phyloP scores from a whole-genome alignment of 2,888 invertebrate species.

The Dryadula phaetusa region DNA sequence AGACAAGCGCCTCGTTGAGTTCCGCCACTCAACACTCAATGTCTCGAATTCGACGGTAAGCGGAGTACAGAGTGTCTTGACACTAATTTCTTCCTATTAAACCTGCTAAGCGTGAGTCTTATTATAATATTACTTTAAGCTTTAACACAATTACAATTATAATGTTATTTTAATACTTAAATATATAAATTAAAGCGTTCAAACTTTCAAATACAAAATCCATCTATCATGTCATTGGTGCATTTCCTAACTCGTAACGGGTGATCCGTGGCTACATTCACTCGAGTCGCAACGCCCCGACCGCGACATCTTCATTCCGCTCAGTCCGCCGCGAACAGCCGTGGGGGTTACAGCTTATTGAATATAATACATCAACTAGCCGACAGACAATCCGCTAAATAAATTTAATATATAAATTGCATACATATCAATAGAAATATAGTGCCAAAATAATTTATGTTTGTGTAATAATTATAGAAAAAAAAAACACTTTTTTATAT shows the following conservation, averaged over 20 bases:
- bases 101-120: too few relatives aligned
- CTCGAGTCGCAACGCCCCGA: conserved; percentile 63
- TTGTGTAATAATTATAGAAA: conserved; percentile 62
- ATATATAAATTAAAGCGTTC: neutral
- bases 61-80: too few relatives aligned
- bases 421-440: conserved; percentile 46
- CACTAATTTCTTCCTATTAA: too few relatives aligned
- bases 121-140: too few relatives aligned
- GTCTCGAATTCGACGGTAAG: too few relatives aligned
- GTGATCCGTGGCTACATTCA: conserved; percentile 66
- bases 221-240: conserved; percentile 57
- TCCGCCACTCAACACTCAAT: too few relatives aligned
- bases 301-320: conserved; percentile 71
- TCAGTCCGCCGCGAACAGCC: conserved; percentile 78
- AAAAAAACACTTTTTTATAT: conserved; percentile 54
- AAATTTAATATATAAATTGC: conserved; percentile 1
- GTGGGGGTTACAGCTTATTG: conserved; percentile 62
- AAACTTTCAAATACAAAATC: conserved; percentile 34
- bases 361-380: conserved; percentile 55
- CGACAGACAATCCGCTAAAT: conserved; percentile 52
- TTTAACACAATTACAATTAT: neutral
- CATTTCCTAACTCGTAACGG: conserved; percentile 55
- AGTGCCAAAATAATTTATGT: conserved; percentile 72
- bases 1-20: too few relatives aligned
- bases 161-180: neutral